Base-by-base conservation (phyloP, 2,888 invertebrate genomes). In the Drosophila falleni region DNA sequence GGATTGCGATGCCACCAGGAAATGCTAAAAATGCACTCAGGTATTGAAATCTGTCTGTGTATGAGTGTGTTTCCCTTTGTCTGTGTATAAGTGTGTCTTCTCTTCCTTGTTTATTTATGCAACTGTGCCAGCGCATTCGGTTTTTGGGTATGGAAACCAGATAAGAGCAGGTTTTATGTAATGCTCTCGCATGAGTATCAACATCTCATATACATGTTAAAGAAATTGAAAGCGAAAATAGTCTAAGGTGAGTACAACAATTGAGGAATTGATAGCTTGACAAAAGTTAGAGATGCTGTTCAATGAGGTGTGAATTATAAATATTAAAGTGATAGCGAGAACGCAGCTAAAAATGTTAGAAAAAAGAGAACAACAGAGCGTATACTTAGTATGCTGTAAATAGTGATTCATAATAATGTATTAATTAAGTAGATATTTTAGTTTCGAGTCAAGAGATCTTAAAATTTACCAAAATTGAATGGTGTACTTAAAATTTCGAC, bases 1-100 rank as follows among this genome's bases (percentile, higher is more conserved):
- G 74, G 65, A 56, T 44, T 66, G 71, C 41, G 67, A 69, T 72
- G 59, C 61, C 49, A 61, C 59, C 62, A 77, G 84, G 76, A 83
- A 88, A 89, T 89, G 72, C 66, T 71, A 73, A 74, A 74, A 87
- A 80, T 77, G 74, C 86, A 80, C 86, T 77, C 80, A 87, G 88
- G 75, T 82, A 78, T 80, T 82, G 88, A 78, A 85, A 79, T 80
- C 74, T 76, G 68, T 46, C 35, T 41, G 1, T 49, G 35, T 44
- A 0, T 13, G 13, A 19, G 19, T 33, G 33, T 60, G 31, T 50
- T 16, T 13, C 16, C 33, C 44, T 41, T 46, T 60, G 51, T 65
- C 31, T 62, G 41, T 56, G 42, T 61, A 33, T 59, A 33, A 59
- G 29, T 59, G 62, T 35, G 42, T 15, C 66, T 61, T 80, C 63